These are phyloP conservation scores for Lagorchestes hirsutus DNA, from an alignment of 2,797 vertebrate genomes.

Conservation along the genomic window DNA sequence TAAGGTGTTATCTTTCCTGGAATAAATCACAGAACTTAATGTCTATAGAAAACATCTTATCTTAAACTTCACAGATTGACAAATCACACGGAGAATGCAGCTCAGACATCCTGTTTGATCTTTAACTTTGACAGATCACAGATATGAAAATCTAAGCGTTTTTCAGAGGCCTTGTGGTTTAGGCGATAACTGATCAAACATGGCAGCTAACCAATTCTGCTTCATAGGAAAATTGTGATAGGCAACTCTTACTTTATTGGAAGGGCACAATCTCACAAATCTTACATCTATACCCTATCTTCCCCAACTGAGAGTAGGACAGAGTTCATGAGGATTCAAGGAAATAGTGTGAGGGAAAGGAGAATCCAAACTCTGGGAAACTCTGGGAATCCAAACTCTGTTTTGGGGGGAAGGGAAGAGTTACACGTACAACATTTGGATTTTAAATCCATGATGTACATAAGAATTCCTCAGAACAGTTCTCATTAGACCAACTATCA, in stretches of 20 bases:
- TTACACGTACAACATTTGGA: neutral
- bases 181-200: conserved; percentile 73
- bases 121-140: conserved; percentile 76
- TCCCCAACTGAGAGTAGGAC: neutral
- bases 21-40: conserved; percentile 75
- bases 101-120: conserved; percentile 67
- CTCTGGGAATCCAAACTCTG: neutral
- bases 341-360: neutral
- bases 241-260: neutral
- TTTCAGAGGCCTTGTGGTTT: conserved; percentile 68
- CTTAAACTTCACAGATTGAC: conserved; percentile 76
- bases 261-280: conserved; percentile 17
- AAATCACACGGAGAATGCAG: conserved; percentile 70
- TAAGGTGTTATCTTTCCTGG: conserved; percentile 77
- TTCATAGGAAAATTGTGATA: conserved; percentile 51
- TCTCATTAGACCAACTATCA: neutral
- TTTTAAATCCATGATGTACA: conserved; percentile 7
- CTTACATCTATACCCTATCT: neutral
- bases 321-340: neutral
- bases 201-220: conserved; percentile 62
- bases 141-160: conserved; percentile 72
- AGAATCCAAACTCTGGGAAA: neutral
- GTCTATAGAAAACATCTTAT: conserved; percentile 78
- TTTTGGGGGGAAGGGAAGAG: conserved; percentile 9
- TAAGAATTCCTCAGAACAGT: neutral